Conservation (phyloP, 1,140 invertebrate genomes). For the Globodera rostochiensis region DNA sequence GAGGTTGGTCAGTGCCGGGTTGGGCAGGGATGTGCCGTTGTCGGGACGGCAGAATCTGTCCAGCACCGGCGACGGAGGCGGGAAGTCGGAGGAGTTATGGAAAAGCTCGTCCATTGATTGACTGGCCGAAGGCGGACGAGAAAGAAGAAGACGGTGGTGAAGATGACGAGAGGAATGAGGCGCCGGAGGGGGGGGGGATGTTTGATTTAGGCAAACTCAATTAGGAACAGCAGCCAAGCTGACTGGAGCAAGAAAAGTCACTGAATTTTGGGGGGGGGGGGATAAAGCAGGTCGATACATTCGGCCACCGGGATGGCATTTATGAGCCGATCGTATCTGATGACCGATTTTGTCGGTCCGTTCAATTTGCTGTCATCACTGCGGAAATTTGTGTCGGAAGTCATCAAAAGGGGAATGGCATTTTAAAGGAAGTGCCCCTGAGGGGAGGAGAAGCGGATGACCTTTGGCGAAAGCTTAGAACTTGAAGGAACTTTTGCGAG, state of each 20-base stretch:
- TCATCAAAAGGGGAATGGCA: not conserved
- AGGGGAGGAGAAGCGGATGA: not conserved
- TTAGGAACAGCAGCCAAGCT: not conserved
- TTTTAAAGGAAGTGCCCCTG: not conserved
- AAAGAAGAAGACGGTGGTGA: not conserved
- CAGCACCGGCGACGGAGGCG: not conserved
- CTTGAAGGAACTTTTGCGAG: not conserved
- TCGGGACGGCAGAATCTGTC: constrained; percentile 14
- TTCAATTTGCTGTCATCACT: too few relatives aligned
- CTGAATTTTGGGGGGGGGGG: not conserved
- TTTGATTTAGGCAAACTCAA: not conserved
- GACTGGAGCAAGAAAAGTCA: not conserved
- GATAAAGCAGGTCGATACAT: too few relatives aligned
- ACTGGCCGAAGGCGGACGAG: constrained; percentile 8
- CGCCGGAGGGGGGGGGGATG: not conserved
- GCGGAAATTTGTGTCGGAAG: not conserved
- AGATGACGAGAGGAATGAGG: not conserved
- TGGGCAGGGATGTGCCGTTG: constrained; percentile 8
- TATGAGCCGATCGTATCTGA: too few relatives aligned
- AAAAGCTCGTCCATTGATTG: constrained; percentile 13
- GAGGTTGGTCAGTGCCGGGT: constrained; percentile 26
- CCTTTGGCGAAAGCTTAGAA: not conserved
- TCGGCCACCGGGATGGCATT: too few relatives aligned
- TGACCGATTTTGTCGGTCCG: too few relatives aligned
- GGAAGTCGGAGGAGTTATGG: constrained; percentile 1